Evolutionary conservation across 2,797 vertebrate species (phyloP), one percentile per base, ranked within the genome.

Genomic region (Poeciliopsis infans): DNA sequence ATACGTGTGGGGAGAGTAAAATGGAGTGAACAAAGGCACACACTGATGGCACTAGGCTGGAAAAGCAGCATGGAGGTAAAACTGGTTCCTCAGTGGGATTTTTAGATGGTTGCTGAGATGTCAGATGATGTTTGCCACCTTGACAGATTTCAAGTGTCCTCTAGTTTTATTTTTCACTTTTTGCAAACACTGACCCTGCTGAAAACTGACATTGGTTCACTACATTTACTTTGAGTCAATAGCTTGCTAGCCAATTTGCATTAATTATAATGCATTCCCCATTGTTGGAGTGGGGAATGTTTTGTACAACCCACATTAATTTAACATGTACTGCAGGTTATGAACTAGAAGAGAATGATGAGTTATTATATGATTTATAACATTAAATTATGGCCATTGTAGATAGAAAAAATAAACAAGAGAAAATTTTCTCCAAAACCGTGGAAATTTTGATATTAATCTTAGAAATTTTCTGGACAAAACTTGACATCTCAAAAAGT

Each of bases 1-100:
- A 81, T 89, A 87, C 86, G 86, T 89, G 79, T 79, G 36, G 83
- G 88, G 82, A 81, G 77, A 66, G 76, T 79, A 68, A 74, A 87
- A 73, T 70, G 75, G 87, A 82, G 76, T 71, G 41, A 80, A 77
- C 57, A 72, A 53, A 47, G 5, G 23, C 39, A 66, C 66, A 78
- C 51, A 78, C 74, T 83, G 69, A 87, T 70, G 70, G 8, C 25
- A n/a, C 69, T 53, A 51, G 49, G 83, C 51, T 53, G 41, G 51
- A 36, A 55, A 77, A 85, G 46, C 39, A 23, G 71, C 55, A 59
- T 39, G 5, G 71, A 16, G 81, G 78, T 61, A 74, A 84, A 85
- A 72, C 64, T 76, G 25, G 86, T 85, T 85, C 83, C 80, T 85
- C 84, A 25, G 86, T 81, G 79, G 77, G 84, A 57, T 76, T 86